phyloP scores from a whole-genome alignment of 1,140 invertebrate species.

The Drosophila kepulauana region DNA sequence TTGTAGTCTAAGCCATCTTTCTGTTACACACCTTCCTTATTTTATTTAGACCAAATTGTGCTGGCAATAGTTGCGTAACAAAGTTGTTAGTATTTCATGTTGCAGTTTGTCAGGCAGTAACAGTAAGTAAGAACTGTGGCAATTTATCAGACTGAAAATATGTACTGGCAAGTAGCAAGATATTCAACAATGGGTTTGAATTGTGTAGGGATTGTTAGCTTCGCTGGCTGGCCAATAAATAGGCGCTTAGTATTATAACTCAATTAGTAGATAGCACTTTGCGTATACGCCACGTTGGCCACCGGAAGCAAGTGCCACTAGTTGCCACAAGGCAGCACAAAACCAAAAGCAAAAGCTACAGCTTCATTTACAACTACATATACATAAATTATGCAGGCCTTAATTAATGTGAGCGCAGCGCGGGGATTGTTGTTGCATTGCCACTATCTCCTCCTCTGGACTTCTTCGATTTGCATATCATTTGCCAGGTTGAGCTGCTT shows the following conservation, averaged over 20 bases:
- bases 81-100: not conserved
- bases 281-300: conserved; percentile 55
- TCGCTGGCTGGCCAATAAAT: conserved; percentile 58
- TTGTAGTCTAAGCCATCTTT: no score
- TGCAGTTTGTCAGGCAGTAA: conserved; percentile 21
- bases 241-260: conserved; percentile 73
- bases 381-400: conserved; percentile 64
- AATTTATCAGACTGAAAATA: conserved; percentile 22
- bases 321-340: conserved; percentile 16
- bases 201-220: not conserved
- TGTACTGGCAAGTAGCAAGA: not conserved
- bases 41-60: no score
- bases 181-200: not conserved
- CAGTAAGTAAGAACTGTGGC: conserved; percentile 34
- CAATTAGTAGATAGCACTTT: conserved; percentile 61
- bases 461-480: conserved; percentile 43
- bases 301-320: conserved; percentile 38
- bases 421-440: conserved; percentile 20
- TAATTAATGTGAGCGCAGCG: conserved; percentile 61
- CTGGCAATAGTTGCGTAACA: not conserved
- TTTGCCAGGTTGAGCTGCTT: conserved; percentile 10
- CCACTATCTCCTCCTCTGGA: conserved; percentile 1
- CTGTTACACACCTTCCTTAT: no score
- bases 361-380: conserved; percentile 48
- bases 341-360: conserved; percentile 24